These are phyloP conservation scores for Chelon labrosus DNA, from an alignment of 2,797 vertebrate genomes.

Conservation along the genomic window DNA sequence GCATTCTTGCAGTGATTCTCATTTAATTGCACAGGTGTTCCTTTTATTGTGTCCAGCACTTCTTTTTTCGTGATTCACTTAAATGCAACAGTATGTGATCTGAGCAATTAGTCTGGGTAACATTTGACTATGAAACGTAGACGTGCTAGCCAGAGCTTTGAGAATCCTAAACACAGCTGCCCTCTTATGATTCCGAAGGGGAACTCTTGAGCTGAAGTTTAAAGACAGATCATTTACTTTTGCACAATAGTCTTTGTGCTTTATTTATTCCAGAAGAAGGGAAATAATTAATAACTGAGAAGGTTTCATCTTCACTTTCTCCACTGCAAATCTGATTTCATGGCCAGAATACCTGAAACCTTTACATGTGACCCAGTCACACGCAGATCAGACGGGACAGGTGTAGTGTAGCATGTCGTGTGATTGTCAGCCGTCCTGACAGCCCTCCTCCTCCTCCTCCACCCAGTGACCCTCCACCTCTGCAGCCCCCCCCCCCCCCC, in stretches of 20 bases:
- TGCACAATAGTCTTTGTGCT: neutral
- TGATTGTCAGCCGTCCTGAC: constrained; percentile 2
- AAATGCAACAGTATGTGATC: too few relatives aligned
- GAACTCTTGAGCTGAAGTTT: neutral
- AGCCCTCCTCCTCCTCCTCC: neutral
- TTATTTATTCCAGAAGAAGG: neutral
- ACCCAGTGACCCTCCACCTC: constrained; percentile 7
- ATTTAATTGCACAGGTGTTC: neutral
- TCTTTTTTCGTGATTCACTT: too few relatives aligned
- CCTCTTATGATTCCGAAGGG: too few relatives aligned
- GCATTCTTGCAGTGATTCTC: too few relatives aligned
- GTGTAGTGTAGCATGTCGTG: constrained; percentile 11
- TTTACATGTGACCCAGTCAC: constrained; percentile 11
- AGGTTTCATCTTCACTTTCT: neutral
- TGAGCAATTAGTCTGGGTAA: too few relatives aligned
- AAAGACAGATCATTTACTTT: neutral
- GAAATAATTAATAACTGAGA: neutral
- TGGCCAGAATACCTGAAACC: neutral
- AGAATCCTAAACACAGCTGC: too few relatives aligned
- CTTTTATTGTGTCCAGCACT: neutral
- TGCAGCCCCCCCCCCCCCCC: neutral
- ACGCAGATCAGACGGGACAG: constrained; percentile 9
- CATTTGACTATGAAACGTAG: too few relatives aligned
- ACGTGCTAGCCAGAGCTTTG: too few relatives aligned
- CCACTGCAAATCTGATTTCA: constrained; percentile 1